phyloP scores from a whole-genome alignment of 2,797 vertebrate species.

The Neoniphon sammara region DNA sequence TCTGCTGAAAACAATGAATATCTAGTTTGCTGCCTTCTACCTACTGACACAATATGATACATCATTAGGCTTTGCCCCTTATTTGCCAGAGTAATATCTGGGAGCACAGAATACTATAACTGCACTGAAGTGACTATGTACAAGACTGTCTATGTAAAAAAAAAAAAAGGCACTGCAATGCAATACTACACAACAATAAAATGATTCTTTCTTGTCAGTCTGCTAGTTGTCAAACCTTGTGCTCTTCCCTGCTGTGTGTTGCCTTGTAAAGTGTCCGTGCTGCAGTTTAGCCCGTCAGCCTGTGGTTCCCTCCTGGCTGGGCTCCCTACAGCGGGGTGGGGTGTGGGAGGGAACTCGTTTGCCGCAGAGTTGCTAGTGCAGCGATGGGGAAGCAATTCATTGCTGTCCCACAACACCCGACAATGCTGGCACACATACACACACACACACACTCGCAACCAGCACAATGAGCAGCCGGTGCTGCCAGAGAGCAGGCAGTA shows the following conservation, averaged over 20 bases:
- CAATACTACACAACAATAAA: neutral
- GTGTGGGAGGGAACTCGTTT: constrained; percentile 73
- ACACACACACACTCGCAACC: constrained; percentile 26
- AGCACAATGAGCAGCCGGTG: constrained; percentile 61
- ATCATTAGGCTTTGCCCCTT: neutral
- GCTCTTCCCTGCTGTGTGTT: constrained; percentile 29
- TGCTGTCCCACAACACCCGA: constrained; percentile 79
- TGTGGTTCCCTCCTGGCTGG: constrained; percentile 75
- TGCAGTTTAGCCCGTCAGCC: constrained; percentile 33
- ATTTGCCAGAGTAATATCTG: neutral
- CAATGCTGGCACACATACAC: constrained; percentile 46
- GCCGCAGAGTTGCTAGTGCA: constrained; percentile 82
- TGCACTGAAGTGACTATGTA: neutral
- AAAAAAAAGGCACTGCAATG: too few species aligned
- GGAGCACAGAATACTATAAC: neutral
- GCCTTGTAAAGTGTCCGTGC: constrained; percentile 59
- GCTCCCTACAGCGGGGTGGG: constrained; percentile 61
- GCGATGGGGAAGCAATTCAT: constrained; percentile 81
- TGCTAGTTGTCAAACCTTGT: neutral
- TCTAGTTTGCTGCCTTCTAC: neutral
- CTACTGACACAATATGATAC: constrained; percentile 4
- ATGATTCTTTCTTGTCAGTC: neutral
- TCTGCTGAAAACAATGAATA: neutral
- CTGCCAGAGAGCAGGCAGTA: constrained; percentile 66
- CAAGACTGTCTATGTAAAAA: neutral